These are phyloP conservation scores for Zaprionus tsacasi DNA, from an alignment of 1,140 invertebrate species.

Conservation along the genomic window DNA sequence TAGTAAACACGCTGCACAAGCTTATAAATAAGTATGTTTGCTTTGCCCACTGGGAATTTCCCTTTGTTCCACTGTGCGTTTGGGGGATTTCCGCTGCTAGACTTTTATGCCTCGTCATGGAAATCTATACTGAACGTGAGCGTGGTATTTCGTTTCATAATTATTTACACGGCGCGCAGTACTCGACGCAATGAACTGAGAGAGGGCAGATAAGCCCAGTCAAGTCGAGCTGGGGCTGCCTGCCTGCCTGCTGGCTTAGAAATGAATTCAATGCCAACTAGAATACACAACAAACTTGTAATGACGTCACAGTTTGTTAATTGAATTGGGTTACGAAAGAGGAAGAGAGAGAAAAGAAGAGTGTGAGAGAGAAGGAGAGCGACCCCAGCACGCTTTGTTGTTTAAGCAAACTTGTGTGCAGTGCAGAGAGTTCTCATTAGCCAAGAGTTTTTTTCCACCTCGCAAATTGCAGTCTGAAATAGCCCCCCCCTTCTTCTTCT, in stretches of 20 bases:
- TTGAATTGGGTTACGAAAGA: conserved; percentile 31
- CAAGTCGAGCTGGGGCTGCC: no score
- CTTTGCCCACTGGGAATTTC: background rate
- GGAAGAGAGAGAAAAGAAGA: no score
- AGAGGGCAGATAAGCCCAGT: conserved; percentile 37
- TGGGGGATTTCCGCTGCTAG: conserved; percentile 17
- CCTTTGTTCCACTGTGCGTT: conserved; percentile 20
- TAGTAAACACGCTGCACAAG: background rate
- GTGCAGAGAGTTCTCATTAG: conserved; percentile 31
- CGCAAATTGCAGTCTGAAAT: conserved; percentile 27
- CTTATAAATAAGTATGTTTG: no score
- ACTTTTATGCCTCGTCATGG: conserved; percentile 36
- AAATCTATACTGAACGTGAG: background rate
- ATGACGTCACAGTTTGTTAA: conserved; percentile 33
- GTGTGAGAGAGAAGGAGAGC: no score
- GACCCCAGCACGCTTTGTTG: conserved; percentile 6
- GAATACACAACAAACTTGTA: background rate
- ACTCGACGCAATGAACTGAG: conserved; percentile 33
- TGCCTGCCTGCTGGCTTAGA: conserved; percentile 19
- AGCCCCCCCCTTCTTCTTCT: background rate
- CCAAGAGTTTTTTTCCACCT: conserved; percentile 26
- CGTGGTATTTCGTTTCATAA: conserved; percentile 24
- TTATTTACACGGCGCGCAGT: conserved; percentile 31
- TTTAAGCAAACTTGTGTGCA: conserved; percentile 12
- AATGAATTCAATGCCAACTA: conserved; percentile 42